phyloP scores from a whole-genome alignment of 2,797 vertebrate species.

The Sus cebifrons region DNA sequence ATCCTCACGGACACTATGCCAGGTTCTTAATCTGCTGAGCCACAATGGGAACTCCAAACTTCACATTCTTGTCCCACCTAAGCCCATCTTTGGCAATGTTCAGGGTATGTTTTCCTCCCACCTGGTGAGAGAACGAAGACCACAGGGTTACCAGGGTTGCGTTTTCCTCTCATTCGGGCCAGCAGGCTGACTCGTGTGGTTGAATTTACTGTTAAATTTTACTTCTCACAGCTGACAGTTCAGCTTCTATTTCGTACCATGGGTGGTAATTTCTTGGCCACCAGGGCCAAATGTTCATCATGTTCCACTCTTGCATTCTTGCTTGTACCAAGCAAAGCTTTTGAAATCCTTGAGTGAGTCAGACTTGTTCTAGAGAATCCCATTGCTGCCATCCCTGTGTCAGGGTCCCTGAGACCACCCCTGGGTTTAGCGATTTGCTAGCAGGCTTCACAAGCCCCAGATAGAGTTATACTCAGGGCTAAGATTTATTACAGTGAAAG shows the following conservation, averaged over 20 bases:
- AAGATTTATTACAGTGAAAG: background rate
- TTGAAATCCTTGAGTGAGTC: background rate
- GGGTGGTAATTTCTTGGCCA: background rate
- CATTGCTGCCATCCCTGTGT: background rate
- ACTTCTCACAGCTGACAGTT: background rate
- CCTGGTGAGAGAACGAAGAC: background rate
- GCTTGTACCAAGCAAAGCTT: background rate
- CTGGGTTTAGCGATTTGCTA: background rate
- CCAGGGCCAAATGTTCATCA: background rate
- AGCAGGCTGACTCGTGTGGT: background rate
- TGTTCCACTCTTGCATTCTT: background rate
- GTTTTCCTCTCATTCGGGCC: background rate
- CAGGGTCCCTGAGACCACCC: background rate
- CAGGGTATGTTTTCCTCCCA: background rate
- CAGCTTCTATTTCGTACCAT: background rate
- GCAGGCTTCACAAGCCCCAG: background rate
- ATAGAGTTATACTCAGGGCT: background rate
- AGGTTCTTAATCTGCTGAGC: no score
- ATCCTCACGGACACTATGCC: no score
- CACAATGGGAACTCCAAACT: no score
- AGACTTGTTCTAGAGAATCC: background rate
- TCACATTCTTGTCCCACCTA: background rate
- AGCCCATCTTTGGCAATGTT: background rate
- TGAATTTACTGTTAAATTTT: background rate
- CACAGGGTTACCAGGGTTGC: background rate